phyloP scores from a whole-genome alignment of 2,113 vertebrate genomes.

The Microtus richardsoni region DNA sequence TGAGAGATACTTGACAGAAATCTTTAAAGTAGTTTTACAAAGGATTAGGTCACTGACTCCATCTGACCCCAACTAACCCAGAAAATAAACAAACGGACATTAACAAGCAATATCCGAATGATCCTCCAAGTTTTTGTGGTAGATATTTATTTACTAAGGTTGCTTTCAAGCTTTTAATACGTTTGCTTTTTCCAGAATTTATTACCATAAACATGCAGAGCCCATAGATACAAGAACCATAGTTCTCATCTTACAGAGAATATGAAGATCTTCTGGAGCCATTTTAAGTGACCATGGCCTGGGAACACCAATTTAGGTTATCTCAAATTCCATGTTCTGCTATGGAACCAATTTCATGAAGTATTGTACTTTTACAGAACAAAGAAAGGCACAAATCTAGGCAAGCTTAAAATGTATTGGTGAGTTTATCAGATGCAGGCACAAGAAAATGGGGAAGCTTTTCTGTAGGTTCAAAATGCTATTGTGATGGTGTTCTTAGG shows the following conservation, averaged over 20 bases:
- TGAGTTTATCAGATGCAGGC: background rate
- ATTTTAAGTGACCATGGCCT: background rate
- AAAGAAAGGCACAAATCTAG: background rate
- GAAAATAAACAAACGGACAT: background rate
- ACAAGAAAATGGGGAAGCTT: background rate
- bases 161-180: background rate
- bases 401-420: background rate
- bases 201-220: background rate
- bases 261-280: background rate
- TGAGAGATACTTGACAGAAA: background rate
- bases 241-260: background rate
- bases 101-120: background rate
- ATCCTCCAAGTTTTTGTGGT: background rate
- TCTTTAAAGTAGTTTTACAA: background rate
- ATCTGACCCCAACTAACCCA: background rate
- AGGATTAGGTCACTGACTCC: background rate
- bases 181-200: background rate
- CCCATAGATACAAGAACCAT: background rate
- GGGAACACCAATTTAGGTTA: background rate
- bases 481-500: too few relatives aligned
- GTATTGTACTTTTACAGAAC: background rate
- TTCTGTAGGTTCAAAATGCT: background rate
- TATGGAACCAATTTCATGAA: background rate
- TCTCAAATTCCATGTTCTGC: background rate
- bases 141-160: background rate